Evolutionary conservation across 2,888 invertebrate species (phyloP).

Genomic region (Camptogramma bilineatum): DNA sequence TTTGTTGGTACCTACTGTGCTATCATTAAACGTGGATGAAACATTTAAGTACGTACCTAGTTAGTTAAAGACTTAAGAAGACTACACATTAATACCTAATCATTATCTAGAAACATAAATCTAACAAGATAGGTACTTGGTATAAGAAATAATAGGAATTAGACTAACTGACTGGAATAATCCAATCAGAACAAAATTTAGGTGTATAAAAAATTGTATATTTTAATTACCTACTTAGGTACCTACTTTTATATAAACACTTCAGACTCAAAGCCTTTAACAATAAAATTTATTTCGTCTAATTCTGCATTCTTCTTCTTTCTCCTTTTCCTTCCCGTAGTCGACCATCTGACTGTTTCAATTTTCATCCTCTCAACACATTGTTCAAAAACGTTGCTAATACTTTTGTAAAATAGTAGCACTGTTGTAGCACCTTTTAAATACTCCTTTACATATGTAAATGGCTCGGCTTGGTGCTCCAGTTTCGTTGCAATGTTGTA

Average conservation of each 20-base stretch:
- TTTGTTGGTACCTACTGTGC: too few relatives aligned
- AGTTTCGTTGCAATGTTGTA: constrained; percentile 90
- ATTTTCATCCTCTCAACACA: constrained; percentile 60
- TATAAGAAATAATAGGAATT: too few relatives aligned
- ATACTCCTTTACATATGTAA: constrained; percentile 81
- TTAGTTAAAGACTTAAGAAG: too few relatives aligned
- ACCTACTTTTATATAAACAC: constrained; percentile 58
- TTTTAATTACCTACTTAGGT: background rate
- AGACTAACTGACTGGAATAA: too few relatives aligned
- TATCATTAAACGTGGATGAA: too few relatives aligned
- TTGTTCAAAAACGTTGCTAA: constrained; percentile 58
- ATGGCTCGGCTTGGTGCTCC: constrained; percentile 82
- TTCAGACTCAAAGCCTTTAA: constrained; percentile 76
- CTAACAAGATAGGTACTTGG: too few relatives aligned
- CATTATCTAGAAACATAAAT: too few relatives aligned
- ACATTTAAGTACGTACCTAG: too few relatives aligned
- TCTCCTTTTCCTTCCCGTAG: constrained; percentile 55
- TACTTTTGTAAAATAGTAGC: constrained; percentile 69
- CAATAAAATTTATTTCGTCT: constrained; percentile 65
- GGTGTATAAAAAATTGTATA: too few relatives aligned
- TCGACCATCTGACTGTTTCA: constrained; percentile 52
- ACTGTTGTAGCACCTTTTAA: constrained; percentile 70
- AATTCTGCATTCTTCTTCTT: constrained; percentile 52
- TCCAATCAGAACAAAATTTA: too few relatives aligned
- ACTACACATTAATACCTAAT: too few relatives aligned